phyloP scores from a whole-genome alignment of 2,888 invertebrate species.

The Chironomus riparius region DNA sequence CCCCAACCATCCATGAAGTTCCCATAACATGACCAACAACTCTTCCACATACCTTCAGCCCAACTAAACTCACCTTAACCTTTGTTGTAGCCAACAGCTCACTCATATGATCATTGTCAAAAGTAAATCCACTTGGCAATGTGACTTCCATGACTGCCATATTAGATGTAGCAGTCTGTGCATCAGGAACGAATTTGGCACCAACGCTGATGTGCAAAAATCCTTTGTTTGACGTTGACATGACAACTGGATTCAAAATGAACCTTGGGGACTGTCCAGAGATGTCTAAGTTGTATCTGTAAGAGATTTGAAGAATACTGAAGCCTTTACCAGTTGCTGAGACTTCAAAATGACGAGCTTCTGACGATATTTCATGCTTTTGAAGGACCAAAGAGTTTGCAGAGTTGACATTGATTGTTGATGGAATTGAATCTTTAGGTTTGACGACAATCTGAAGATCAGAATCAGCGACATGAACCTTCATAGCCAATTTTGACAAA shows the following conservation, averaged over 20 bases:
- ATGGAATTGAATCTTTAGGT: conserved; percentile 42
- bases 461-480: conserved; percentile 43
- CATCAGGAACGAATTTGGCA: conserved; percentile 59
- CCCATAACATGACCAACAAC: too few relatives aligned
- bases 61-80: too few relatives aligned
- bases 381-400: conserved; percentile 76
- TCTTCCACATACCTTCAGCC: too few relatives aligned
- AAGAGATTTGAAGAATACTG: conserved; percentile 66
- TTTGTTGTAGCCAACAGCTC: conserved; percentile 40
- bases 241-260: conserved; percentile 79
- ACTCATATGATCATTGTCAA: conserved; percentile 65
- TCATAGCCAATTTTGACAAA: conserved; percentile 47
- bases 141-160: conserved; percentile 86
- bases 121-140: conserved; percentile 81
- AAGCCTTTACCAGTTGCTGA: conserved; percentile 73
- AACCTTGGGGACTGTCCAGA: conserved; percentile 84
- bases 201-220: conserved; percentile 80
- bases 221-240: conserved; percentile 71
- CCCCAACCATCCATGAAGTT: too few relatives aligned
- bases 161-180: conserved; percentile 57
- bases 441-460: conserved; percentile 47
- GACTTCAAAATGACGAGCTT: conserved; percentile 56
- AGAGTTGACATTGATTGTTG: conserved; percentile 56
- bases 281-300: conserved; percentile 68
- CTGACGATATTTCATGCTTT: conserved; percentile 49